Evolutionary conservation across 2,113 vertebrate genomes (phyloP).

Genomic region (Meriones unguiculatus): DNA sequence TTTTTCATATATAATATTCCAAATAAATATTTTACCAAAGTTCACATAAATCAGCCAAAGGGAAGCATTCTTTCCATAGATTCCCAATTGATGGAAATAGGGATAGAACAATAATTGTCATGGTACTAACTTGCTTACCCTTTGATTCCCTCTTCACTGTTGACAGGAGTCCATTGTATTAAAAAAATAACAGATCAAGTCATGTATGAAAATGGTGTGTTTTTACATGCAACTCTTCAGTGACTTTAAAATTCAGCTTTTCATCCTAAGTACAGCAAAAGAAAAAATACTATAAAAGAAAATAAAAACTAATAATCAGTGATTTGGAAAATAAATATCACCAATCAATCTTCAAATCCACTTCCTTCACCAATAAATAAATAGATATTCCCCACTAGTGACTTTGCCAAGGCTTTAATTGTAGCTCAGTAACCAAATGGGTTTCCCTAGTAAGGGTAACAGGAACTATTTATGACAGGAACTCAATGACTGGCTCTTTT

Average conservation of each 20-base stretch:
- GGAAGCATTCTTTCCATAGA: background rate
- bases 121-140: background rate
- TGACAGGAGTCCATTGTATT: background rate
- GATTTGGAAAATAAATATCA: slow-evolving; percentile 66
- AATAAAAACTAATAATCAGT: slow-evolving; percentile 68
- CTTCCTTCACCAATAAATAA: slow-evolving; percentile 58
- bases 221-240: background rate
- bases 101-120: accelerated
- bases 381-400: slow-evolving; percentile 65
- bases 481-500: too few relatives aligned
- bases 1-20: background rate
- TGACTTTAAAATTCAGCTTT: background rate
- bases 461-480: too few relatives aligned
- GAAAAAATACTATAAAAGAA: slow-evolving; percentile 43
- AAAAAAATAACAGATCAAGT: background rate
- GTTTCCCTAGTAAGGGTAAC: too few relatives aligned
- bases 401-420: slow-evolving; percentile 79
- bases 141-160: background rate
- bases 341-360: slow-evolving; percentile 35
- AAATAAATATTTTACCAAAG: background rate
- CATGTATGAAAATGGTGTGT: background rate
- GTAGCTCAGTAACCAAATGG: too few relatives aligned
- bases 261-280: background rate
- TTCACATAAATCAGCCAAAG: background rate
- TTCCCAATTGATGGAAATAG: background rate